Base-by-base conservation (phyloP, 2,797 vertebrate species). In the Hippocampus kuda region DNA sequence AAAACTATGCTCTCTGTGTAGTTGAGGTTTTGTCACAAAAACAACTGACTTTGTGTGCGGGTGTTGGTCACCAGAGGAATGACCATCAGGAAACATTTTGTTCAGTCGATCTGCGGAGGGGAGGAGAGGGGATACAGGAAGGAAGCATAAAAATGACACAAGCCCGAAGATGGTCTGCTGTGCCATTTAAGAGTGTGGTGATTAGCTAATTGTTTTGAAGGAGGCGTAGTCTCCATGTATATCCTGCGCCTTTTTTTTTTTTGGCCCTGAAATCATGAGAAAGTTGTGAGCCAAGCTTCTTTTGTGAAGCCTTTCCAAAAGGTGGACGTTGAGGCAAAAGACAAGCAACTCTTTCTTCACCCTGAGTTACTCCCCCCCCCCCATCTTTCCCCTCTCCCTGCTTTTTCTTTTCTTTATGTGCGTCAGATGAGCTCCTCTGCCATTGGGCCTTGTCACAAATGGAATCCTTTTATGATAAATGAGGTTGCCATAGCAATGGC, bases 401-500 rank as follows among this genome's bases (percentile, higher is more conserved):
- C 62, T 67, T 56, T 74, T 57, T 73, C 75, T 77, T 78, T 68
- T 67, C 68, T 64, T 69, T 30, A 72, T 56, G 66, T 61, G 67
- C 56, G 65, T 22, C 60, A n/a, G 66, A 67, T 70, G 69, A 76
- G 75, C 79, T 68, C 77, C 77, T 74, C 78, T 76, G 74, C 79
- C 70, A 81, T 82, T 86, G 83, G 79, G 81, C 84, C 84, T 79
- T 90, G 73, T 88, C 86, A 86, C 87, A 86, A 81, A 83, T 77
- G 83, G 74, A 89, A 86, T 90, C 87, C 91, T 91, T 91, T 90
- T 88, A 91, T 91, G 90, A 68, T 85, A 86, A 86, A 87, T 86
- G 85, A 88, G 88, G 91, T 92, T 91, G 85, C 92, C 90, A 92
- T 92, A 90, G 92, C 85, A 90, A 92, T 91, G 85, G 84, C 20